phyloP scores from a whole-genome alignment of 64 coral and sea anemone genomes.

The Dendrophyllia cribrosa region DNA sequence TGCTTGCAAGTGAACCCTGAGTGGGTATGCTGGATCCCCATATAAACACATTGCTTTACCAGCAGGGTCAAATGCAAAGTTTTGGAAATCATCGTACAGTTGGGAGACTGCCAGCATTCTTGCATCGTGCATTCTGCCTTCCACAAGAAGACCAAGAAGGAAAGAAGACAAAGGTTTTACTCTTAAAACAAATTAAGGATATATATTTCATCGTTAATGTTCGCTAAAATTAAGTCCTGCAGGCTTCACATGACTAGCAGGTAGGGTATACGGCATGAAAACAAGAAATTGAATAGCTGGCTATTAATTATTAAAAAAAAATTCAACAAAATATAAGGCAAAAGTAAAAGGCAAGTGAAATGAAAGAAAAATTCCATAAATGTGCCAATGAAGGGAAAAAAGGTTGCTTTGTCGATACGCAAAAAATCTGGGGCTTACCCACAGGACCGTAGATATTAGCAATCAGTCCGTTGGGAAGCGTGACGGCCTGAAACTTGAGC shows the following conservation, averaged over 20 bases:
- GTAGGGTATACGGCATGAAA: constrained; percentile 3
- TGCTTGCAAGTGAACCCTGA: constrained; percentile 34
- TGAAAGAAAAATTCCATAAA: constrained; percentile 12
- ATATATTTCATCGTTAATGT: constrained; percentile 44
- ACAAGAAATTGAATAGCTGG: constrained; percentile 38
- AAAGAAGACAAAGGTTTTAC: constrained; percentile 22
- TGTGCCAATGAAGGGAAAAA: not conserved
- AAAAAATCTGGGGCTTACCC: constrained; percentile 14
- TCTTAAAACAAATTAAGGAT: constrained; percentile 36
- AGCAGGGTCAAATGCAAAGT: constrained; percentile 57
- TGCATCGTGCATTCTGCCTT: constrained; percentile 50
- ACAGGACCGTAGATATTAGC: constrained; percentile 10
- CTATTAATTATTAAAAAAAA: constrained; percentile 43
- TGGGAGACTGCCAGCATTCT: constrained; percentile 53
- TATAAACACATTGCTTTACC: constrained; percentile 59
- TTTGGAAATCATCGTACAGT: constrained; percentile 55
- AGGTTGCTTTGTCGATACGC: constrained; percentile 5
- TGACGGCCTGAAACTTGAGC: constrained; percentile 25
- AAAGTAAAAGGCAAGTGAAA: constrained; percentile 31
- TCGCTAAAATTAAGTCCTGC: constrained; percentile 41
- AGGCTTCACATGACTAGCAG: constrained; percentile 28
- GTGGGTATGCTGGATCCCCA: constrained; percentile 32
- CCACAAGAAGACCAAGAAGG: constrained; percentile 56
- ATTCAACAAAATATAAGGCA: constrained; percentile 39
- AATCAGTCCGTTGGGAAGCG: constrained; percentile 10